Evolutionary conservation across 2,113 vertebrate genomes (phyloP).

Genomic region (Pterophyllum scalare): DNA sequence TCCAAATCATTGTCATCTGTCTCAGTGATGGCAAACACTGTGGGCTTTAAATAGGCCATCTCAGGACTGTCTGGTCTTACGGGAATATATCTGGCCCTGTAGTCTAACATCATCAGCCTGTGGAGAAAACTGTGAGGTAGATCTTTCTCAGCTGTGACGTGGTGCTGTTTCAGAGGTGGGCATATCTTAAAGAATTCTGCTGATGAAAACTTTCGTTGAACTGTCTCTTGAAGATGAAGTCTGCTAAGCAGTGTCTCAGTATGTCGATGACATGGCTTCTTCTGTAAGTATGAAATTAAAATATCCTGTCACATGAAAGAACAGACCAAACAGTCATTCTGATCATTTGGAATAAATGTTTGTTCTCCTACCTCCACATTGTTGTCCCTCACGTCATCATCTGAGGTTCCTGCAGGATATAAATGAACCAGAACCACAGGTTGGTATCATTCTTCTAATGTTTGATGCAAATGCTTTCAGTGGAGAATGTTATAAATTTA

Average conservation of each 20-base stretch:
- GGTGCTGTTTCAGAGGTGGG: conserved; percentile 11
- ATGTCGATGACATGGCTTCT: neutral
- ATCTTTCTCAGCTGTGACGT: conserved; percentile 57
- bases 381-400: neutral
- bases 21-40: neutral
- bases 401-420: neutral
- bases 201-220: conserved; percentile 54
- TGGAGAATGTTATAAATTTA: too few relatives aligned
- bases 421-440: neutral
- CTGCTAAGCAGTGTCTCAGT: conserved; percentile 7
- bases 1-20: conserved; percentile 30
- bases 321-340: neutral
- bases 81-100: conserved; percentile 66
- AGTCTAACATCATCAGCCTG: conserved; percentile 43
- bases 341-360: neutral
- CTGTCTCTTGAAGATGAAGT: conserved; percentile 54
- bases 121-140: conserved; percentile 69
- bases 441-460: neutral
- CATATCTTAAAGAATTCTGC: conserved; percentile 70
- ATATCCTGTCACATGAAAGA: neutral
- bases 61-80: conserved; percentile 32
- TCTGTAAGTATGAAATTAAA: neutral
- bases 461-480: neutral
- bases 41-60: neutral
- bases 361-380: neutral